phyloP scores from a whole-genome alignment of 2,113 vertebrate species.

The Eupsittula cactorum region DNA sequence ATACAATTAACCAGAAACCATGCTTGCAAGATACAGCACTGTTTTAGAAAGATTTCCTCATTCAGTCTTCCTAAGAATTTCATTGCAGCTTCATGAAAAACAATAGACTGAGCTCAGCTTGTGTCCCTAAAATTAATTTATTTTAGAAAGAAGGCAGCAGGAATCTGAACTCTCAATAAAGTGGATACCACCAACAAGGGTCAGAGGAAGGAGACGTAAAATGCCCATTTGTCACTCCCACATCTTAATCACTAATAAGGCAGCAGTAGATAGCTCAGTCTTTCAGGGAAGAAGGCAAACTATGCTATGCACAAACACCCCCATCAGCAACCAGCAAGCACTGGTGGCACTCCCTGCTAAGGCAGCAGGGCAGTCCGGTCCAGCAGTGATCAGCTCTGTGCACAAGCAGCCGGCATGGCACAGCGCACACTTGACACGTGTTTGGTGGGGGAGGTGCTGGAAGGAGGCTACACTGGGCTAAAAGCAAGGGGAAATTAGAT shows the following conservation, averaged over 20 bases:
- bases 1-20: neutral
- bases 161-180: neutral
- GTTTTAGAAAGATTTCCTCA: neutral
- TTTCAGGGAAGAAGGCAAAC: neutral
- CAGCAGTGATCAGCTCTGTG: neutral
- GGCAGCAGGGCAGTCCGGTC: neutral
- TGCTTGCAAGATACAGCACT: neutral
- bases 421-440: rapidly evolving
- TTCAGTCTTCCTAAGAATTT: neutral
- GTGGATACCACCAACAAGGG: neutral
- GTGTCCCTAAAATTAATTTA: neutral
- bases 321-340: neutral
- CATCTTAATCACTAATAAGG: neutral
- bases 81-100: neutral
- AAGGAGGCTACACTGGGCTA: neutral
- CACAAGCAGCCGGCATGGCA: rapidly evolving
- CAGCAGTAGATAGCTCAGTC: neutral
- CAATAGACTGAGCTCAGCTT: neutral
- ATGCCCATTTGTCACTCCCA: neutral
- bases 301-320: neutral
- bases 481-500: slow-evolving; percentile 11
- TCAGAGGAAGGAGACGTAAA: slow-evolving; percentile 40
- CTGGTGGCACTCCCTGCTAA: neutral
- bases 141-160: neutral
- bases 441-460: neutral